A percentile compares a stretch with the other conserved stretches of the same genome.
phyloP scores from a whole-genome alignment of 2,797 vertebrate species.

The Hippopotamyrus pictus region DNA sequence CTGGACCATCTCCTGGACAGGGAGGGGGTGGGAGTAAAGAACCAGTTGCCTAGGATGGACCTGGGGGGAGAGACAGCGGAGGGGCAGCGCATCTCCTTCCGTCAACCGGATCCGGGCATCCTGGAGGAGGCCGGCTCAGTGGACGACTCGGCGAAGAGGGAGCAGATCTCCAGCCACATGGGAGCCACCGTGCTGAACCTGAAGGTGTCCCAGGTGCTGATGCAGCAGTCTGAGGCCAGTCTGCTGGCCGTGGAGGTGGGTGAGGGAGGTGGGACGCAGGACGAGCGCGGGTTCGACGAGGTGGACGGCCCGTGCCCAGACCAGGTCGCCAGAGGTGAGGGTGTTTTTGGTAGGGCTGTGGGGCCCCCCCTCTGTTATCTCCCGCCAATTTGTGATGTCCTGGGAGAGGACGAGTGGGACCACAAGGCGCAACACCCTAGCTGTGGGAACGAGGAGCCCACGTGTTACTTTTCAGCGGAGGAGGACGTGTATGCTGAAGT shows the following conservation, averaged over 20 bases:
- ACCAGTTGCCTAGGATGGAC: not conserved
- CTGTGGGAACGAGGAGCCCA: conserved; percentile 24
- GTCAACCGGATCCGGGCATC: not conserved
- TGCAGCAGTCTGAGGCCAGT: conserved; percentile 39
- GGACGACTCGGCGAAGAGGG: not conserved
- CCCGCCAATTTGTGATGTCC: not conserved
- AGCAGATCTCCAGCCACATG: conserved; percentile 26
- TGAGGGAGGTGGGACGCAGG: too few relatives aligned
- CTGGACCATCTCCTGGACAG: conserved; percentile 27
- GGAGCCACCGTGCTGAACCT: conserved; percentile 44
- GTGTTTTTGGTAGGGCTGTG: conserved; percentile 24
- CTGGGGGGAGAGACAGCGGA: not conserved
- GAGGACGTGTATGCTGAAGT: conserved; percentile 30
- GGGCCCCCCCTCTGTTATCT: conserved; percentile 40
- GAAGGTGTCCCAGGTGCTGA: conserved; percentile 45
- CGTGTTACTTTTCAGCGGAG: conserved; percentile 39
- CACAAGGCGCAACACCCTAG: not conserved
- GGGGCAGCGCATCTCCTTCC: conserved; percentile 14
- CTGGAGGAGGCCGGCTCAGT: not conserved
- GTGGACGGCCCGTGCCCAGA: not conserved
- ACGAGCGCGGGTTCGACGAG: not conserved
- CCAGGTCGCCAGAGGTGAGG: conserved; percentile 16
- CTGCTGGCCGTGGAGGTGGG: conserved; percentile 18
- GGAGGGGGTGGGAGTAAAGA: not conserved
- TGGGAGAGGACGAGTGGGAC: not conserved